phyloP scores from a whole-genome alignment of 37 sponge, comb jelly and placozoan genomes.

The Beroe forskalii region DNA sequence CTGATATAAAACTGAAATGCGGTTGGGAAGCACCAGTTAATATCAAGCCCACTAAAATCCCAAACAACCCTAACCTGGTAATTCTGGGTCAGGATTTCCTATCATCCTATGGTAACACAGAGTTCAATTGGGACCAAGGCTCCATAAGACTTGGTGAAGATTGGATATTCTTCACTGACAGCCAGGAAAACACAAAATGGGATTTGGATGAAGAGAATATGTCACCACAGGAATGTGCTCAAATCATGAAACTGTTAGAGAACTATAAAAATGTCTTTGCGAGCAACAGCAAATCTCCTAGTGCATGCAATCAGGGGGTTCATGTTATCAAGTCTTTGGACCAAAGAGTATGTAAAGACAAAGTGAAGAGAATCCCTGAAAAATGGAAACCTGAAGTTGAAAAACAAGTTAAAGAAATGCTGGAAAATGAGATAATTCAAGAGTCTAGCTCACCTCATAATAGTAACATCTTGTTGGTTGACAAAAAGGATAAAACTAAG shows the following conservation, averaged over 20 bases:
- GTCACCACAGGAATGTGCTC: too few relatives aligned
- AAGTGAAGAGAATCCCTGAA: neutral
- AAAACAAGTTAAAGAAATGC: conserved; percentile 1
- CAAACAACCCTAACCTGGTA: neutral
- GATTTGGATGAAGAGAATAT: too few relatives aligned
- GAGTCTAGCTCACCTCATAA: neutral
- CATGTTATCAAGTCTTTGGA: neutral
- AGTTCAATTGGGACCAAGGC: neutral
- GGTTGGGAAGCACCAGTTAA: neutral
- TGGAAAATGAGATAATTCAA: neutral
- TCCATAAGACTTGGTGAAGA: neutral
- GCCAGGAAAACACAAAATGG: neutral
- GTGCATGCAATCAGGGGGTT: neutral
- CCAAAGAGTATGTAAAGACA: neutral
- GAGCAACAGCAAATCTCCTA: neutral
- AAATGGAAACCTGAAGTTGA: neutral
- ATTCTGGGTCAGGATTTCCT: neutral
- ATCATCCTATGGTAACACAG: neutral
- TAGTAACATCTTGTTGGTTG: neutral
- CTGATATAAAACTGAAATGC: neutral
- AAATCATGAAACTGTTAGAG: too few relatives aligned
- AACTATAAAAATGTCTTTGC: too few relatives aligned
- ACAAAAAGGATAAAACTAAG: neutral
- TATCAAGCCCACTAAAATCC: neutral
- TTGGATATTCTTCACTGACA: neutral